Evolutionary conservation across 1,140 invertebrate species (phyloP).

Genomic region (Pectinophora gossypiella): DNA sequence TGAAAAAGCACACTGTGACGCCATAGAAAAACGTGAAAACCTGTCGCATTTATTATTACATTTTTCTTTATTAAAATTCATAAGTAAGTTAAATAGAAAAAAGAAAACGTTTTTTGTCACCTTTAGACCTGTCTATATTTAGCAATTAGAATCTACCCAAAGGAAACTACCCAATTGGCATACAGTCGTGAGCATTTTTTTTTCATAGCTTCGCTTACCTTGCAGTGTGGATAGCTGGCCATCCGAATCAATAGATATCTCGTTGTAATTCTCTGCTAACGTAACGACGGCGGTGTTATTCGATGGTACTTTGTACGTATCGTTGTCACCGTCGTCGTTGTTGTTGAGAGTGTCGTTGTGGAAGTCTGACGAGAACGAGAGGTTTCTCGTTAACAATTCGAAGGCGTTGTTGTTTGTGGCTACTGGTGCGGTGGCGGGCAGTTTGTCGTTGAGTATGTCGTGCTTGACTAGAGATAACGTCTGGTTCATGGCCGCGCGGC

Average conservation of each 20-base stretch:
- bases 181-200: too few species aligned
- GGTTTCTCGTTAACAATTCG: slow-evolving; percentile 64
- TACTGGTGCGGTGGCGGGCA: slow-evolving; percentile 19
- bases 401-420: slow-evolving; percentile 56
- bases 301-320: slow-evolving; percentile 76
- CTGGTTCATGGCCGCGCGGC: slow-evolving; percentile 53
- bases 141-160: too few species aligned
- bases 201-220: slow-evolving; percentile 35
- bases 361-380: slow-evolving; percentile 71
- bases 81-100: too few species aligned
- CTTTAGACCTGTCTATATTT: too few species aligned
- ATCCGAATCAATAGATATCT: slow-evolving; percentile 67
- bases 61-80: too few species aligned
- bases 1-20: too few species aligned
- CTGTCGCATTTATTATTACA: too few species aligned
- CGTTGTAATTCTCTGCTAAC: slow-evolving; percentile 66
- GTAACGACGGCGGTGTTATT: slow-evolving; percentile 67
- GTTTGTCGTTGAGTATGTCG: slow-evolving; percentile 52
- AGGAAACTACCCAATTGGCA: too few species aligned
- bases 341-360: slow-evolving; percentile 63
- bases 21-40: too few species aligned
- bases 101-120: too few species aligned
- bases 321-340: slow-evolving; percentile 50
- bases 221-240: slow-evolving; percentile 66
- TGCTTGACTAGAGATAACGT: slow-evolving; percentile 58